These are phyloP conservation scores for Pipistrellus pipistrellus DNA, from an alignment of 2,797 vertebrate genomes.

Conservation along the genomic window DNA sequence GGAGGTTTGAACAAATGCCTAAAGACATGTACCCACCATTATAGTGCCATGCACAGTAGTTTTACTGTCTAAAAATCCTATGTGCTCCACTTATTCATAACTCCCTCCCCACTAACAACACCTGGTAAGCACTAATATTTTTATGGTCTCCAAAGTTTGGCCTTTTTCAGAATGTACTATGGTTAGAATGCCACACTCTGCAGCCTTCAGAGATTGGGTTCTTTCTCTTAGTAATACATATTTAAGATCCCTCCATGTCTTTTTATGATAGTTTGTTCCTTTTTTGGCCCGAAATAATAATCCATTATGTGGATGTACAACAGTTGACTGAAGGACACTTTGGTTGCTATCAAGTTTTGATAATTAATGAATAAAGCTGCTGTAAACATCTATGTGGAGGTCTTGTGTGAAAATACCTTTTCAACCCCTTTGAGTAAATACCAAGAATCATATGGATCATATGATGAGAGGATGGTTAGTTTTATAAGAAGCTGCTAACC, in stretches of 20 bases:
- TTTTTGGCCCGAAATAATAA: not conserved
- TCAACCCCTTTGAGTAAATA: not conserved
- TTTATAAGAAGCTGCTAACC: not conserved
- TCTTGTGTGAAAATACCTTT: not conserved
- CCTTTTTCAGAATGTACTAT: no score
- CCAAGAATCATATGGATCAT: not conserved
- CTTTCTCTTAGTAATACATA: not conserved
- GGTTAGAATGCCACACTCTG: not conserved
- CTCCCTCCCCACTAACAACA: not conserved
- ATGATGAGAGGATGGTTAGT: not conserved
- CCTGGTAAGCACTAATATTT: not conserved
- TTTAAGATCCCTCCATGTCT: not conserved
- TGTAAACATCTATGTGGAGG: not conserved
- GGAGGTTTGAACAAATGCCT: not conserved
- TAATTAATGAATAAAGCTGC: not conserved
- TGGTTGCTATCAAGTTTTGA: not conserved
- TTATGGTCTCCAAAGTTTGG: not conserved
- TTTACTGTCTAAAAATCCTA: not conserved
- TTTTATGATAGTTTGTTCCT: not conserved
- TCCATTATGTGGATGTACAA: not conserved
- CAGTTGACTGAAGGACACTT: not conserved
- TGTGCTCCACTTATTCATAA: not conserved
- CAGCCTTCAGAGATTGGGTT: not conserved
- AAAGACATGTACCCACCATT: not conserved
- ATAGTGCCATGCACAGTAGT: not conserved